These are phyloP conservation scores for Isurus oxyrinchus DNA, from an alignment of 2,113 vertebrate species.

Conservation along the genomic window DNA sequence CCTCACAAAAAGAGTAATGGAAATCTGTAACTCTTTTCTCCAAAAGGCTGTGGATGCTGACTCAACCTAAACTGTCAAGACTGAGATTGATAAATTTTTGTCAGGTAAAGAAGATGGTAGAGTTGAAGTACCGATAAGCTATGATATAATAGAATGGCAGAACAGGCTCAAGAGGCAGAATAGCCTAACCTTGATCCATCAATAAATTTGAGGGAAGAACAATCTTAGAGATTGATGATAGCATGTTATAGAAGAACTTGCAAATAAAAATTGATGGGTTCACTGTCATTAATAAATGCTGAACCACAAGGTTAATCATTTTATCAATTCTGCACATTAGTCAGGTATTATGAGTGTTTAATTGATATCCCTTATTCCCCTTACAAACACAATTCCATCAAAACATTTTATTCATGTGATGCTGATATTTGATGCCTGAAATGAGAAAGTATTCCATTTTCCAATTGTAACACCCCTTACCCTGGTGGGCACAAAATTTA, in stretches of 20 bases:
- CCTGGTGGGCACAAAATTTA: no score
- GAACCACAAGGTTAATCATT: neutral
- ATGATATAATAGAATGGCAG: neutral
- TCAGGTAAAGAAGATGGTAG: neutral
- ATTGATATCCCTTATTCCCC: neutral
- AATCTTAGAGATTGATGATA: neutral
- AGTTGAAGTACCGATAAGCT: neutral
- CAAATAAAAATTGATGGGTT: neutral
- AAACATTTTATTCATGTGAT: neutral
- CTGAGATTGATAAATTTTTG: no score
- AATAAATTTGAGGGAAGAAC: neutral
- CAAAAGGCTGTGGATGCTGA: neutral
- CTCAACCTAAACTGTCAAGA: neutral
- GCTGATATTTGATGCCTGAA: neutral
- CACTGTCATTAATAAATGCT: neutral
- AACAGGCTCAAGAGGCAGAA: neutral
- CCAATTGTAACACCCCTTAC: neutral
- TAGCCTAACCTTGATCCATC: neutral
- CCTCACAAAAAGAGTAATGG: neutral
- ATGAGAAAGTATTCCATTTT: neutral
- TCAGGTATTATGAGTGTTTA: neutral
- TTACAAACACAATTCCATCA: neutral
- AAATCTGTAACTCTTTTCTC: neutral
- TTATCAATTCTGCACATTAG: neutral
- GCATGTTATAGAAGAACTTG: neutral